Evolutionary conservation across 1,140 invertebrate species (phyloP), one percentile per base, ranked within the genome.

Genomic region (Sminthurinus signatus): DNA sequence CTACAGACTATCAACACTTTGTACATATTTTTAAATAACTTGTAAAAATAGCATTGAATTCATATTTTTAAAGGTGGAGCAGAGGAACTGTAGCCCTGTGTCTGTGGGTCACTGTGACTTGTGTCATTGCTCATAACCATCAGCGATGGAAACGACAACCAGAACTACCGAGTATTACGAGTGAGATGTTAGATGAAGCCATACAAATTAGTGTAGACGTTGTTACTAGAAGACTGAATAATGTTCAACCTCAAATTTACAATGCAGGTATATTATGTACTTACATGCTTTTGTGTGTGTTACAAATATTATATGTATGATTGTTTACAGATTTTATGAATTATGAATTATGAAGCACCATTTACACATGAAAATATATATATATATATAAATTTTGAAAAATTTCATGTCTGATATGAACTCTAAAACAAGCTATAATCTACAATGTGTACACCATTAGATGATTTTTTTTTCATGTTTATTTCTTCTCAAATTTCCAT

Each of bases 201-300:
- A 72, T 77, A 0, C 62, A 66, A 14, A 73, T 74, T 27, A 76
- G 75, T 8, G 71, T 75, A 19, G 54, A 68, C 32, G 68, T 75
- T 23, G 74, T 78, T 44, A 62, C 55, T 2, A 69, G 76, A 3
- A 67, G 77, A 48, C 75, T 77, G 56, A 73, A 76, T 23, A 62
- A 68, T 8, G 68, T 78, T 15, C 74, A 78, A 55, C 77, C 76
- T 2, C 67, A 71, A 43, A 76, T 78, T 19, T 74, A 74, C 62
- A 73, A 72, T 32, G 73, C 73, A 64, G 76, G 76, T 77, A n/a
- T n/a, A n/a, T n/a, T n/a, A n/a, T n/a, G n/a, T n/a, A n/a, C n/a
- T n/a, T n/a, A n/a, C n/a, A n/a, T n/a, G n/a, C n/a, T n/a, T n/a
- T n/a, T n/a, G n/a, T n/a, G n/a, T n/a, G n/a, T n/a, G n/a, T n/a